These are phyloP conservation scores for Leptoteleia sp. DNA, from an alignment of 1,140 invertebrate genomes.

Conservation along the genomic window DNA sequence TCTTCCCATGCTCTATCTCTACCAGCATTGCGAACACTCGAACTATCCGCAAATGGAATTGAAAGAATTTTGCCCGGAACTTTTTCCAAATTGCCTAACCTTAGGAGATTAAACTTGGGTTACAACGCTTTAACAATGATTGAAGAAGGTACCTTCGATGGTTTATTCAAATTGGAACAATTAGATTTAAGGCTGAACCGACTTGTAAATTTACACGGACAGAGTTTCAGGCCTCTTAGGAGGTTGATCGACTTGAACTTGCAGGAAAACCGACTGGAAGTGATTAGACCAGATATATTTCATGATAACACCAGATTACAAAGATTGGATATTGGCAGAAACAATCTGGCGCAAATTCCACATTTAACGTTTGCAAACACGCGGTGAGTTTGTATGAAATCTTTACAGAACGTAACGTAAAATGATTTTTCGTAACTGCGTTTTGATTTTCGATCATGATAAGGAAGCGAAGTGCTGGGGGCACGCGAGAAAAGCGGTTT, in stretches of 20 bases:
- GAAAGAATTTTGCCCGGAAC: conserved; percentile 85
- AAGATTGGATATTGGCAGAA: conserved; percentile 88
- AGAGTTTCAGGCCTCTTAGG: conserved; percentile 84
- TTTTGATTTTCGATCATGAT: conserved; percentile 31
- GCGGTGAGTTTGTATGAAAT: conserved; percentile 70
- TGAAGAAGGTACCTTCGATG: conserved; percentile 86
- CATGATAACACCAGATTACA: conserved; percentile 85
- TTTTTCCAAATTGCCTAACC: conserved; percentile 85
- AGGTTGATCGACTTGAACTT: conserved; percentile 87
- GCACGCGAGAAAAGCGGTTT: conserved; percentile 73
- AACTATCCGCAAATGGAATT: conserved; percentile 89
- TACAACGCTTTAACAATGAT: conserved; percentile 88
- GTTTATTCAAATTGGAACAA: conserved; percentile 86
- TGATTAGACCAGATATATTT: conserved; percentile 85
- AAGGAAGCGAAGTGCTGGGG: conserved; percentile 46
- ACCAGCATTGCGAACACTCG: conserved; percentile 86
- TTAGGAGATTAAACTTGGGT: conserved; percentile 88
- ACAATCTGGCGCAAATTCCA: conserved; percentile 87
- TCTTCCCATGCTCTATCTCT: conserved; percentile 86
- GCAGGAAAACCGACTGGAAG: conserved; percentile 88
- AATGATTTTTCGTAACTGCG: conserved; percentile 17
- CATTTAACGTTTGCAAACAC: conserved; percentile 85
- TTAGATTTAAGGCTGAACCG: conserved; percentile 90
- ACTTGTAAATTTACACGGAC: conserved; percentile 85
- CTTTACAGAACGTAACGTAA: background rate